phyloP scores from a whole-genome alignment of 2,113 vertebrate species.

The Cyprinodon tularosa region DNA sequence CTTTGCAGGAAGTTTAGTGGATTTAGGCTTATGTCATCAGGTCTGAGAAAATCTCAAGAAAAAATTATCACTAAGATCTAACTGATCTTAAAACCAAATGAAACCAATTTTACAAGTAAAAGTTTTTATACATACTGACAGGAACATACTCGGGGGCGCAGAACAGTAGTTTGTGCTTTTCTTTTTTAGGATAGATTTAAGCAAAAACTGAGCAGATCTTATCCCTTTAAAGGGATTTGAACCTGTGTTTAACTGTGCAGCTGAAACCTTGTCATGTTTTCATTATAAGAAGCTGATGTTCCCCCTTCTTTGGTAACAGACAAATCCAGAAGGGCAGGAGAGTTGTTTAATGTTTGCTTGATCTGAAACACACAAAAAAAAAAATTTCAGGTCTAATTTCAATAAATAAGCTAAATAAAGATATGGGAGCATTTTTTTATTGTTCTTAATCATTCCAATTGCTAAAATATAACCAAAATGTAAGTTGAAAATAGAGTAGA shows the following conservation, averaged over 20 bases:
- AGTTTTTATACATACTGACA: conserved; percentile 44
- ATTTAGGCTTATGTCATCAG: not conserved
- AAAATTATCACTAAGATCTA: not conserved
- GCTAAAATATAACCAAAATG: not conserved
- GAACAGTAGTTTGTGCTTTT: not conserved
- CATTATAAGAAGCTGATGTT: conserved; percentile 1
- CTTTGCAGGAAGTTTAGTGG: not conserved
- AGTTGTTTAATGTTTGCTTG: fast-evolving
- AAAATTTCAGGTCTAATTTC: not conserved
- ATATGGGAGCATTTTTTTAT: not conserved
- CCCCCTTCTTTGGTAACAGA: conserved; percentile 30
- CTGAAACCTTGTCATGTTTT: not conserved
- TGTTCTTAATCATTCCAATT: conserved; percentile 36
- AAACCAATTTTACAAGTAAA: not conserved
- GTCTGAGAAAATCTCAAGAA: not conserved
- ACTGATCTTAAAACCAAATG: too few species aligned
- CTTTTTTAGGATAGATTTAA: not conserved
- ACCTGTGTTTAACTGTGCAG: fast-evolving
- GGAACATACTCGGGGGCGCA: not conserved
- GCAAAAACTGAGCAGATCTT: conserved; percentile 37
- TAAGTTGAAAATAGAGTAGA: too few species aligned
- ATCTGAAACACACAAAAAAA: conserved; percentile 33
- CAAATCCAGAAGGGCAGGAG: fast-evolving
- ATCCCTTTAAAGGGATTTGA: not conserved
- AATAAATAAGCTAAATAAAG: too few species aligned